phyloP scores from a whole-genome alignment of 1,140 invertebrate species.

The Drosophila jambulina region DNA sequence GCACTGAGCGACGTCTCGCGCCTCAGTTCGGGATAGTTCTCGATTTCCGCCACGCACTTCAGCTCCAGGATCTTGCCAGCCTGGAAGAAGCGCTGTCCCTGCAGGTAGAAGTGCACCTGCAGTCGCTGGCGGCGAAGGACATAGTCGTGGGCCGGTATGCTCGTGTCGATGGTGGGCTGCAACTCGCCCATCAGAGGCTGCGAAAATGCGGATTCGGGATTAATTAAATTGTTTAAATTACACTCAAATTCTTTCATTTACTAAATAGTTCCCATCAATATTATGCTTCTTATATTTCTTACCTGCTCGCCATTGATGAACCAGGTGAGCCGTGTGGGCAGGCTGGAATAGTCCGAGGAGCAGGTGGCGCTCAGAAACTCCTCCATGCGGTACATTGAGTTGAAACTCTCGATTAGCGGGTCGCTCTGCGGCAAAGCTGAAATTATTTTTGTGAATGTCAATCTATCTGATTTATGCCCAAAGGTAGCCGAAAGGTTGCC shows the following conservation, averaged over 20 bases:
- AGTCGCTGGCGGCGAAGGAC: constrained; percentile 72
- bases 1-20: constrained; percentile 74
- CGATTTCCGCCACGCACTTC: constrained; percentile 84
- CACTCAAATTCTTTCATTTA: neutral
- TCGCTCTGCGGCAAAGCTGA: constrained; percentile 87
- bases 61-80: constrained; percentile 70
- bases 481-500: constrained; percentile 11
- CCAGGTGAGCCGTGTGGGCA: constrained; percentile 87
- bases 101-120: constrained; percentile 79
- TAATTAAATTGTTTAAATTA: neutral
- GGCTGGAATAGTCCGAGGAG: constrained; percentile 87
- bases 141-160: constrained; percentile 79
- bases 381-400: constrained; percentile 86
- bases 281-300: neutral
- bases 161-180: constrained; percentile 77
- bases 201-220: neutral
- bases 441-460: constrained; percentile 5
- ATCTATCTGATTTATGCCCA: neutral
- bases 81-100: constrained; percentile 78
- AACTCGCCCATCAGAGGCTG: constrained; percentile 75
- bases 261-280: neutral
- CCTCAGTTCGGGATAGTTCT: constrained; percentile 77
- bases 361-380: constrained; percentile 87
- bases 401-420: constrained; percentile 86
- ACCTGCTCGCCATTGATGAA: constrained; percentile 88